These are phyloP conservation scores for Oophaga sylvatica DNA, from an alignment of 2,797 vertebrate genomes.

Conservation along the genomic window DNA sequence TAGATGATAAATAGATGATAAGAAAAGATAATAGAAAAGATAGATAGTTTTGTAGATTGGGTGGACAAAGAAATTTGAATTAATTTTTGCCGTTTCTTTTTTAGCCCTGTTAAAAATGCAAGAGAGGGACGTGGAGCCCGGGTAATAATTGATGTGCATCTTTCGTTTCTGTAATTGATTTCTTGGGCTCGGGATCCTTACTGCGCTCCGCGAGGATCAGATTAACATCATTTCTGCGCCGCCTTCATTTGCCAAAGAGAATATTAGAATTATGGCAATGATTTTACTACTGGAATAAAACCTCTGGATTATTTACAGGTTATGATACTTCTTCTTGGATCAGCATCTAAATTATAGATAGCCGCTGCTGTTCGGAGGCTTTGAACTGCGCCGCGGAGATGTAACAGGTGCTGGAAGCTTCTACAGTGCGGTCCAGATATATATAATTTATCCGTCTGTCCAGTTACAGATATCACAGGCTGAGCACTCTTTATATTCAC, in stretches of 20 bases:
- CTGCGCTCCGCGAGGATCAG: neutral
- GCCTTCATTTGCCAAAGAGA: conserved; percentile 39
- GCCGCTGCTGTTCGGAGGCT: conserved; percentile 11
- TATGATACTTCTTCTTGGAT: conserved; percentile 47
- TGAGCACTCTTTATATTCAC: conserved; percentile 22
- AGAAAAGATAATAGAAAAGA: no score
- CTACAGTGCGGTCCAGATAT: conserved; percentile 3
- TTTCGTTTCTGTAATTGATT: neutral
- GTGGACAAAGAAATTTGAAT: no score
- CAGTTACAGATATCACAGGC: conserved; percentile 35
- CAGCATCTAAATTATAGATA: conserved; percentile 52
- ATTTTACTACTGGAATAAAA: conserved; percentile 6
- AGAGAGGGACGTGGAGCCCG: neutral
- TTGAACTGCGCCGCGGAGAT: neutral
- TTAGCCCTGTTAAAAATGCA: neutral
- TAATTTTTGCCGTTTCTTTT: neutral
- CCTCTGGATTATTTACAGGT: conserved; percentile 55
- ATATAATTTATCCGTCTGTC: conserved; percentile 44
- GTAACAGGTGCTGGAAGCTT: conserved; percentile 28
- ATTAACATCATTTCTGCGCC: conserved; percentile 15
- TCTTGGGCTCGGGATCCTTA: neutral
- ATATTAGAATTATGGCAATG: conserved; percentile 13
- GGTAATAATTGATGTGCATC: conserved; percentile 30
- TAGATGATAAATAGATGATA: no score
- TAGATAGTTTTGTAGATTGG: no score